Evolutionary conservation across 2,888 invertebrate species (phyloP).

Genomic region (Emmelina monodactyla): DNA sequence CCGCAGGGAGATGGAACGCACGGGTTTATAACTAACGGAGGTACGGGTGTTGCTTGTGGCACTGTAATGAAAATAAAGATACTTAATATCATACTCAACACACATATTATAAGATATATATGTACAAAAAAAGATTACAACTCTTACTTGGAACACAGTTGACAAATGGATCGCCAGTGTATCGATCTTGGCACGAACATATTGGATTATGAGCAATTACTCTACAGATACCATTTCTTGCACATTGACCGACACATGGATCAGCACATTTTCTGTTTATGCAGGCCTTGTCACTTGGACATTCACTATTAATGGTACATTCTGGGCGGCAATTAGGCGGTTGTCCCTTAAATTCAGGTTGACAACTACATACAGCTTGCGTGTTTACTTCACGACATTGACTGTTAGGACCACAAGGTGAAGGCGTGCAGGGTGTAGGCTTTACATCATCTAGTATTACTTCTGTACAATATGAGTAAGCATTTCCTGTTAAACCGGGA

Average conservation of each 20-base stretch:
- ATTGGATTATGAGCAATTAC: slow-evolving; percentile 85
- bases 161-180: slow-evolving; percentile 81
- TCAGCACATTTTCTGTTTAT: slow-evolving; percentile 78
- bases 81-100: slow-evolving; percentile 4
- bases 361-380: slow-evolving; percentile 77
- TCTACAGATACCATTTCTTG: slow-evolving; percentile 78
- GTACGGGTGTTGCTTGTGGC: slow-evolving; percentile 28
- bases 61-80: slow-evolving; percentile 23
- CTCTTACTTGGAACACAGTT: slow-evolving; percentile 60
- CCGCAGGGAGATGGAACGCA: slow-evolving; percentile 83
- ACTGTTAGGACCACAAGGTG: slow-evolving; percentile 83
- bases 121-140: slow-evolving; percentile 3
- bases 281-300: slow-evolving; percentile 77
- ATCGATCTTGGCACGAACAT: slow-evolving; percentile 76
- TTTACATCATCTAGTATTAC: slow-evolving; percentile 40
- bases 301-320: slow-evolving; percentile 82
- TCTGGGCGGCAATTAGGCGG: slow-evolving; percentile 84
- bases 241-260: slow-evolving; percentile 83
- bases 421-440: slow-evolving; percentile 70
- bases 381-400: slow-evolving; percentile 73
- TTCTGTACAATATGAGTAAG: slow-evolving; percentile 69
- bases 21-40: slow-evolving; percentile 52
- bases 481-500: slow-evolving; percentile 74
- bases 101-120: not conserved
- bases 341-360: slow-evolving; percentile 74